Conservation (phyloP, 2,888 invertebrate species). For the Platypus cylindrus region DNA sequence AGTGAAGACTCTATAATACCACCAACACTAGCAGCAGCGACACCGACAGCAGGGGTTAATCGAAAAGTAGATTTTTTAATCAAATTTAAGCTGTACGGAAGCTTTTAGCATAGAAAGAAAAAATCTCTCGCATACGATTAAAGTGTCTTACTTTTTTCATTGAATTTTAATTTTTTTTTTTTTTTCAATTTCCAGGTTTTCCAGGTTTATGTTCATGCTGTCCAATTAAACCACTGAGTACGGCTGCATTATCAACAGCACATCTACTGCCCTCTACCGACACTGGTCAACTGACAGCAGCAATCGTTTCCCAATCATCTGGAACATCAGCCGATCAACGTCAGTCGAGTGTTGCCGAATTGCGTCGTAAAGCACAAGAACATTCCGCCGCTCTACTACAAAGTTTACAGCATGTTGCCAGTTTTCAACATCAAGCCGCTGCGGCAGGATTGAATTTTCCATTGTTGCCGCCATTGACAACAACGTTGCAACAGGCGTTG, state of each 20-base stretch:
- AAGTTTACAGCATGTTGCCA: conserved; percentile 52
- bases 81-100: no score
- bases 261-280: conserved; percentile 29
- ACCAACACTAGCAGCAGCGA: no score
- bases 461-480: conserved; percentile 37
- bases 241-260: conserved; percentile 15
- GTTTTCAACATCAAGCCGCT: conserved; percentile 48
- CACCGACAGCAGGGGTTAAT: no score
- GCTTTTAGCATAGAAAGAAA: no score
- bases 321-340: conserved; percentile 49
- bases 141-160: no score
- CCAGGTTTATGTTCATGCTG: conserved; percentile 71
- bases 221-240: conserved; percentile 49
- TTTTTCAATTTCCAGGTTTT: conserved; percentile 58
- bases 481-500: conserved; percentile 32
- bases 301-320: conserved; percentile 27
- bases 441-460: conserved; percentile 43
- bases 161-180: no score
- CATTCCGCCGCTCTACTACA: conserved; percentile 81
- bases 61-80: no score
- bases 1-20: no score
- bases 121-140: no score
- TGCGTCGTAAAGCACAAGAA: conserved; percentile 86
- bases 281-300: conserved; percentile 15
- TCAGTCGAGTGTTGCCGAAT: conserved; percentile 79